These are phyloP conservation scores for Callipepla californica DNA, from an alignment of 2,113 vertebrate species.

Conservation along the genomic window DNA sequence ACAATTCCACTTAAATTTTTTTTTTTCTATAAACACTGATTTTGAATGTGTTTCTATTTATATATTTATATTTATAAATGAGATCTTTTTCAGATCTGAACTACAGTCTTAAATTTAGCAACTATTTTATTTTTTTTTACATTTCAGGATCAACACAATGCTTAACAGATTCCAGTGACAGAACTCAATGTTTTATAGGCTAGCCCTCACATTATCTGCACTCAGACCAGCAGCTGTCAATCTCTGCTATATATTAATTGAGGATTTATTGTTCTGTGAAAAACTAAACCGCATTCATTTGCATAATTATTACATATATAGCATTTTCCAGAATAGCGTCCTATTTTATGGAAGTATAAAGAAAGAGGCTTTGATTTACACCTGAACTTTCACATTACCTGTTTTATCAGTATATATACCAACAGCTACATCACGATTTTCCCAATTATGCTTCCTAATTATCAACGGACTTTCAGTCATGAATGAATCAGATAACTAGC, in stretches of 20 bases:
- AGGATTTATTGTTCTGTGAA: neutral
- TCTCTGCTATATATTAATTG: neutral
- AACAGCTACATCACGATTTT: neutral
- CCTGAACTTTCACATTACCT: neutral
- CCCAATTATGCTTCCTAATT: neutral
- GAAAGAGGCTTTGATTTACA: neutral
- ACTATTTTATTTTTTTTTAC: neutral
- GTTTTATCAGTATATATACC: neutral
- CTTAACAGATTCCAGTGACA: neutral
- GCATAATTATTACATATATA: neutral
- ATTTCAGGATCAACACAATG: neutral
- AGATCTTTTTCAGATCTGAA: neutral
- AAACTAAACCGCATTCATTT: neutral
- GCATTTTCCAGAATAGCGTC: slow-evolving; percentile 15
- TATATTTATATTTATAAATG: neutral
- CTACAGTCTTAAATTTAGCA: neutral
- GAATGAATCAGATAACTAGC: neutral
- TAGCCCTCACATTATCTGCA: neutral
- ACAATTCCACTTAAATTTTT: neutral
- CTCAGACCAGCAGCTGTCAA: neutral
- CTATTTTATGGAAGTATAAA: slow-evolving; percentile 17
- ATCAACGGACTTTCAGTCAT: neutral
- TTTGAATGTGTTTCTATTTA: neutral
- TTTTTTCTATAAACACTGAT: neutral
- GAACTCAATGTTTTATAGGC: neutral